Evolutionary conservation across 2,888 invertebrate species (phyloP).

Genomic region (Melieria omissa): DNA sequence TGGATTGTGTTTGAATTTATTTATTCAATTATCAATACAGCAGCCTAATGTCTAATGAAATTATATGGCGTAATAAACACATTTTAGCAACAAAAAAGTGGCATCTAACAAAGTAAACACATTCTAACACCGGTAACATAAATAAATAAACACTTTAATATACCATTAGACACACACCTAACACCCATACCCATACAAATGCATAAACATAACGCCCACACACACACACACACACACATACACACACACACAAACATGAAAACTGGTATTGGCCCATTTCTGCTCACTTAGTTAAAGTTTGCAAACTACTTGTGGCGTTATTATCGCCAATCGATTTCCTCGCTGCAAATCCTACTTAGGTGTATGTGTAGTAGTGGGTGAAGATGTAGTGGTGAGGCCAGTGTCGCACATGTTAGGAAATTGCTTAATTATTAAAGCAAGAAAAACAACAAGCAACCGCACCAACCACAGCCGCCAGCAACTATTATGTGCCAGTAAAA

Average conservation of each 20-base stretch:
- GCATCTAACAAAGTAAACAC: too few species aligned
- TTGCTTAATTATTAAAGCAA: constrained; percentile 44
- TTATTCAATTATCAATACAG: too few species aligned
- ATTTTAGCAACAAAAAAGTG: too few species aligned
- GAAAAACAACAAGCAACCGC: constrained; percentile 31
- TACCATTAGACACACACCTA: background rate
- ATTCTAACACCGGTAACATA: background rate
- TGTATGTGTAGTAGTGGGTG: background rate
- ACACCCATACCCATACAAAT: background rate
- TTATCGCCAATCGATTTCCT: constrained; percentile 24
- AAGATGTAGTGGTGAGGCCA: too few species aligned
- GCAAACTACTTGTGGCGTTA: background rate
- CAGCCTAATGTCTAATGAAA: too few species aligned
- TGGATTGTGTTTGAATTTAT: too few species aligned
- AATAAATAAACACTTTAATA: background rate
- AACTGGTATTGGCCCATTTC: background rate
- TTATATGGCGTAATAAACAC: too few species aligned
- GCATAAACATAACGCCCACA: background rate
- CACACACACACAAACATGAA: background rate
- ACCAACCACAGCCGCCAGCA: constrained; percentile 19
- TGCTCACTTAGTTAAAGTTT: background rate
- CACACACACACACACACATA: background rate
- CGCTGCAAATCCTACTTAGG: background rate
- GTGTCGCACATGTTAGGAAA: constrained; percentile 26
- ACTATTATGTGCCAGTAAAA: constrained; percentile 9